phyloP scores from a whole-genome alignment of 2,888 invertebrate genomes.

The Hirtodrosophila histrioides region DNA sequence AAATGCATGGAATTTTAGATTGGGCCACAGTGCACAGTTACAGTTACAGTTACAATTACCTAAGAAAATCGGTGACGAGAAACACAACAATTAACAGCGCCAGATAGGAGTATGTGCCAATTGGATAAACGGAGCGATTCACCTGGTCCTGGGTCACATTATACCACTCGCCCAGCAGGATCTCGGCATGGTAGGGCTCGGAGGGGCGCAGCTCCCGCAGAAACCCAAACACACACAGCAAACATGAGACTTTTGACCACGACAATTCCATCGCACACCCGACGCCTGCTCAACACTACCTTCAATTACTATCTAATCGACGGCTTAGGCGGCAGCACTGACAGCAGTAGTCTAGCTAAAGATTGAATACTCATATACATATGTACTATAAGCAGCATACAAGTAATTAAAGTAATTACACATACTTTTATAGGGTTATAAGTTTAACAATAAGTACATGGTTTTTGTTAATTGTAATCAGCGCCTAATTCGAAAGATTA shows the following conservation, averaged over 20 bases:
- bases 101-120: slow-evolving; percentile 93
- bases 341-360: not conserved
- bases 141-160: slow-evolving; percentile 88
- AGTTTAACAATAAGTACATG: slow-evolving; percentile 27
- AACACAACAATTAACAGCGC: slow-evolving; percentile 90
- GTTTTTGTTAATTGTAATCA: slow-evolving; percentile 45
- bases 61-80: slow-evolving; percentile 91
- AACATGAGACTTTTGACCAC: slow-evolving; percentile 89
- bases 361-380: slow-evolving; percentile 1
- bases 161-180: slow-evolving; percentile 90
- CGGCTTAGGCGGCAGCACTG: slow-evolving; percentile 1
- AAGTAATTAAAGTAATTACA: slow-evolving; percentile 61
- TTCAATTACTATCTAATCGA: slow-evolving; percentile 46
- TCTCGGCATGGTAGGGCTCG: slow-evolving; percentile 93
- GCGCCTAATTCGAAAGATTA: slow-evolving; percentile 12
- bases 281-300: slow-evolving; percentile 10
- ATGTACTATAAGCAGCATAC: slow-evolving; percentile 10
- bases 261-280: slow-evolving; percentile 33
- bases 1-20: not conserved
- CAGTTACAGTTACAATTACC: slow-evolving; percentile 66
- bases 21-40: not conserved
- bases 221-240: slow-evolving; percentile 92
- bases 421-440: slow-evolving; percentile 38
- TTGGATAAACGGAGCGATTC: slow-evolving; percentile 90
- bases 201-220: slow-evolving; percentile 93